Evolutionary conservation across 2,888 invertebrate species (phyloP).

Genomic region (Trichopria drosophilae): DNA sequence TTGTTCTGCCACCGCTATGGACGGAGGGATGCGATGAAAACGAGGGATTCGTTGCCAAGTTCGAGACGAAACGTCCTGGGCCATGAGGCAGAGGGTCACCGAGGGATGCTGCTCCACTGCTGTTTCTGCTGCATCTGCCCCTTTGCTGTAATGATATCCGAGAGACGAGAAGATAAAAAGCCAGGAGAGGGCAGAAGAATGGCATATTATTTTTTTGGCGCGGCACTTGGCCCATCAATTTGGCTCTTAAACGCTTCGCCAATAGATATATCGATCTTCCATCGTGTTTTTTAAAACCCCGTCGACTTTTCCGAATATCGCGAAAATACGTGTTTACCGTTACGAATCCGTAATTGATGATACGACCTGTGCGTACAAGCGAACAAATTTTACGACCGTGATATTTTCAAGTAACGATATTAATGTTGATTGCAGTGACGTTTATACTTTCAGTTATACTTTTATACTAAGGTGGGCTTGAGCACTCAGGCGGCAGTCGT

Average conservation of each 20-base stretch:
- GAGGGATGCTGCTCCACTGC: conserved; percentile 38
- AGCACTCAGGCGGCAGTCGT: too few relatives aligned
- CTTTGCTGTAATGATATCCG: conserved; percentile 53
- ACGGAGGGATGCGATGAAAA: conserved; percentile 42
- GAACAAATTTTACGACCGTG: too few relatives aligned
- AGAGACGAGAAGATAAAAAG: conserved; percentile 32
- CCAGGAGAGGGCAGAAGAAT: conserved; percentile 11
- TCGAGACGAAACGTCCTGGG: conserved; percentile 15
- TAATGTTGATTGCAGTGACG: too few relatives aligned
- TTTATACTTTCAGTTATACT: too few relatives aligned
- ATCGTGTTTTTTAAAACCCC: too few relatives aligned
- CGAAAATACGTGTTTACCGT: too few relatives aligned
- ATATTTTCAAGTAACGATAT: too few relatives aligned
- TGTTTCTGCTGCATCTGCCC: conserved; percentile 50
- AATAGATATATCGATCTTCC: too few relatives aligned
- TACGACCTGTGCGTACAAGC: too few relatives aligned
- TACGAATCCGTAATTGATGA: too few relatives aligned
- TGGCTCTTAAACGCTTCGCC: conserved; percentile 43
- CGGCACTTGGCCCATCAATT: conserved; percentile 48
- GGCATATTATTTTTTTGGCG: conserved; percentile 37
- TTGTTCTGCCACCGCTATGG: conserved; percentile 46
- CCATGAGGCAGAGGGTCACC: conserved; percentile 26
- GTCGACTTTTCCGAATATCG: too few relatives aligned
- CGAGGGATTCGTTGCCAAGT: conserved; percentile 36
- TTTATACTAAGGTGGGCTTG: too few relatives aligned